A percentile compares a stretch with the other conserved stretches of the same genome.
Conservation (phyloP, 2,888 invertebrate genomes). For the Catocala fraxini region DNA sequence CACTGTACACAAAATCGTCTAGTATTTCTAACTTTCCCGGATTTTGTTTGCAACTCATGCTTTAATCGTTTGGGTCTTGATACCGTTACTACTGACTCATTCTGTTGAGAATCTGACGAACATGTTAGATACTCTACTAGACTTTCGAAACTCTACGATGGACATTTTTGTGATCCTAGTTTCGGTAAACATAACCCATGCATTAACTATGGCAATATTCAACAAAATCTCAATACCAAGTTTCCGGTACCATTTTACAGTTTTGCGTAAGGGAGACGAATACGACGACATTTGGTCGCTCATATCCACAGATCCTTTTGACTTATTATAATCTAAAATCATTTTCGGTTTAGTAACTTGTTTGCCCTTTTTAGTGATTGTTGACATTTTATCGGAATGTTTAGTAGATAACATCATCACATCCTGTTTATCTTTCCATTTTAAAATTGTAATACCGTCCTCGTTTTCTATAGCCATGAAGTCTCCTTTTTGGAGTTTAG, state of each 20-base stretch:
- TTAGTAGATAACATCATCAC: conserved; percentile 49
- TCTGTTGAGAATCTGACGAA: conserved; percentile 13
- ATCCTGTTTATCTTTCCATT: conserved; percentile 54
- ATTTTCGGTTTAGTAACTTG: conserved; percentile 28
- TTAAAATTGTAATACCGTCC: conserved; percentile 41
- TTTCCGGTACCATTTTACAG: conserved; percentile 56
- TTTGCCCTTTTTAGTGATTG: conserved; percentile 28
- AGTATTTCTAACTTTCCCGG: conserved; percentile 11
- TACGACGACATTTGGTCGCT: conserved; percentile 49
- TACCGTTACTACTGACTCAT: conserved; percentile 11
- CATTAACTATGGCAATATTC: conserved; percentile 49
- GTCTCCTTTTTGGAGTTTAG: conserved; percentile 48
- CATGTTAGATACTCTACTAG: conserved; percentile 13
- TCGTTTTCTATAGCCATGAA: conserved; percentile 43
- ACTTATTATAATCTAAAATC: conserved; percentile 45
- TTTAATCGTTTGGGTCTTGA: conserved; percentile 15
- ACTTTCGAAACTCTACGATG: conserved; percentile 25
- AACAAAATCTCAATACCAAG: conserved; percentile 42
- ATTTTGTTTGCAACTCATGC: conserved; percentile 19
- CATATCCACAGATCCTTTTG: conserved; percentile 48
- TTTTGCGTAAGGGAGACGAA: conserved; percentile 47
- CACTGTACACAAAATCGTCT: conserved; percentile 25
- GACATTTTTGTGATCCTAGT: conserved; percentile 29
- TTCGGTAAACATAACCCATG: conserved; percentile 35
- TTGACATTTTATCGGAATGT: conserved; percentile 39